Base-by-base conservation (phyloP, 2,797 vertebrate genomes). In the Gymnoscopelus braueri region DNA sequence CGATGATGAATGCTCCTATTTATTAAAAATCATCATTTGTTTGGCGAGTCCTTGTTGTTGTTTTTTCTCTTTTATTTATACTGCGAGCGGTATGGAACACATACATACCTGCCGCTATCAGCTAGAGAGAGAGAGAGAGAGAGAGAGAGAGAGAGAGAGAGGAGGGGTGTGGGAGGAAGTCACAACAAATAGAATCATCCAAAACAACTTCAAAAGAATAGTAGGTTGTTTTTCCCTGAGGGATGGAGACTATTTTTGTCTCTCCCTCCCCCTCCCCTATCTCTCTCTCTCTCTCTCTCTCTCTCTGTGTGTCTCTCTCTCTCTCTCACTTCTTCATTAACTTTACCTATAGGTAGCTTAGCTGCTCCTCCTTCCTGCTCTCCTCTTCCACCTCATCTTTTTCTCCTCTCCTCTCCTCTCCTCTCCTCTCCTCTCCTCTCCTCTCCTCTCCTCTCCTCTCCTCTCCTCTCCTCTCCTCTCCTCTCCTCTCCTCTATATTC, bases 141-240 rank as follows among this genome's bases (percentile, higher is more conserved):
- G 26, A 29, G 26, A 29, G 26, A 29, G 26, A 29, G 51, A 13
- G 65, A 63, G 66, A 53, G 56, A n/a, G 57, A 77, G 61, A 35
- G 39, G 51, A 4, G 8, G 14, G 47, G 48, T 48, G 49, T 5
- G 63, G 48, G 60, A 14, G 5, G 63, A 57, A 48, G 59, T 65
- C 69, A 72, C 71, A 80, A 78, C 76, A 61, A 12, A 61, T 26
- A 62, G 69, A 62, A 74, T 73, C 68, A 68, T 65, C 67, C 63
- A 23, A 69, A 74, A 68, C 32, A 81, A 79, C 82, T 87, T 77
- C 75, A 82, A 73, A 82, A 72, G 71, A 84, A 57, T 65, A 51
- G 65, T 65, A 62, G 49, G 55, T 50, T 67, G 61, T 64, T 64
- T 70, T 24, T 57, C 78, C 63, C 64, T 0, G 6, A 52, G 8